phyloP scores from a whole-genome alignment of 2,797 vertebrate genomes.

The Cheirogaleus major region DNA sequence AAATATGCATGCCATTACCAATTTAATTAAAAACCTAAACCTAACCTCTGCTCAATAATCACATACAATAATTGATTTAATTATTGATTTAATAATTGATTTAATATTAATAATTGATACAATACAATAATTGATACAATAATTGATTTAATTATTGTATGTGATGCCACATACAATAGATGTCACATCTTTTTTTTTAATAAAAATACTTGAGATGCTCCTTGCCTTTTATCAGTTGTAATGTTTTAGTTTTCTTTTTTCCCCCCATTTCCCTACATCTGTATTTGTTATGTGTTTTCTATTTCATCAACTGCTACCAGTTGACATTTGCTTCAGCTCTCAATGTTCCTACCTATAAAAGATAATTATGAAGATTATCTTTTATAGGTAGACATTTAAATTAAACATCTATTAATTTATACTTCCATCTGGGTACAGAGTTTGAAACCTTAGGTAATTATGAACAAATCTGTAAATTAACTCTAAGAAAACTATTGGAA shows the following conservation, averaged over 20 bases:
- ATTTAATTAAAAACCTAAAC: background rate
- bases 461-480: background rate
- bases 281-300: background rate
- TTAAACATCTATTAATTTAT: background rate
- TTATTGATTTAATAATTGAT: no score
- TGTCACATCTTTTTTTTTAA: background rate
- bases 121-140: no score
- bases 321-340: background rate
- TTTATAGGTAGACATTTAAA: background rate
- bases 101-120: no score
- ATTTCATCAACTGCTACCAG: background rate
- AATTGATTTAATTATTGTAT: no score
- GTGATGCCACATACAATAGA: no score
- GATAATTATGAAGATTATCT: background rate
- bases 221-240: background rate
- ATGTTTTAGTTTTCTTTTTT: background rate
- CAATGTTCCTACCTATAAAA: background rate
- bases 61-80: background rate
- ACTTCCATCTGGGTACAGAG: background rate
- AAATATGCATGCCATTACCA: background rate
- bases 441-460: background rate
- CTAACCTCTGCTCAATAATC: background rate
- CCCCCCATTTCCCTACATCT: background rate
- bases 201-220: background rate
- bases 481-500: background rate